Evolutionary conservation across 1,140 invertebrate genomes (phyloP), one percentile per base, ranked within the genome.

Genomic region (Drosophila serrata): DNA sequence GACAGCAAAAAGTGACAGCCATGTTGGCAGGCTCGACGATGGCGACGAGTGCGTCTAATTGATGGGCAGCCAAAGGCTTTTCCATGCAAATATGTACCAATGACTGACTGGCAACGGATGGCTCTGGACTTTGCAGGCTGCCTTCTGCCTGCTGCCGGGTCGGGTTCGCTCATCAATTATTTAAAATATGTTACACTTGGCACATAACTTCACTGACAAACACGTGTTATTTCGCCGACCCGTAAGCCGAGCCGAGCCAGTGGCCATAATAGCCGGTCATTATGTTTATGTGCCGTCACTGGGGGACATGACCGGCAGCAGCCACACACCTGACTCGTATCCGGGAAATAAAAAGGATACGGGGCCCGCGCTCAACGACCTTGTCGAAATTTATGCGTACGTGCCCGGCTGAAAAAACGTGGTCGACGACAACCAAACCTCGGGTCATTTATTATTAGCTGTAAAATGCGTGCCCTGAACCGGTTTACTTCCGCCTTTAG

Each of bases 401-500:
- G 82, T 86, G 82, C 64, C 69, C 59, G 69, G 64, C 27, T 69
- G 75, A 70, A 78, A 77, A 81, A 85, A 78, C 82, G 62, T 65
- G 53, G 65, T 43, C 79, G 82, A 76, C 75, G 82, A 87, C 82
- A 87, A 60, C 62, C 67, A 69, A 69, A 80, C 80, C 75, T 69
- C 42, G 79, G 79, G 76, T 80, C 82, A 87, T 87, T 82, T 82
- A 87, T 87, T 87, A 87, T 82, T 87, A 87, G 82, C 82, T 88
- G 79, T 80, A 79, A 88, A 80, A 70, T 61, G 82, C 70, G 84
- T 77, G 64, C 49, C 48, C n/a, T n/a, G 53, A 40, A 39, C 40
- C 45, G 17, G 59, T 40, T 67, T 46, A 55, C 53, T 46, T 56
- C 45, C 60, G 46, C 19, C 29, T 40, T 49, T 43, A 65, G 45